phyloP scores from a whole-genome alignment of 2,888 invertebrate genomes.

The Caenorhabditis japonica region DNA sequence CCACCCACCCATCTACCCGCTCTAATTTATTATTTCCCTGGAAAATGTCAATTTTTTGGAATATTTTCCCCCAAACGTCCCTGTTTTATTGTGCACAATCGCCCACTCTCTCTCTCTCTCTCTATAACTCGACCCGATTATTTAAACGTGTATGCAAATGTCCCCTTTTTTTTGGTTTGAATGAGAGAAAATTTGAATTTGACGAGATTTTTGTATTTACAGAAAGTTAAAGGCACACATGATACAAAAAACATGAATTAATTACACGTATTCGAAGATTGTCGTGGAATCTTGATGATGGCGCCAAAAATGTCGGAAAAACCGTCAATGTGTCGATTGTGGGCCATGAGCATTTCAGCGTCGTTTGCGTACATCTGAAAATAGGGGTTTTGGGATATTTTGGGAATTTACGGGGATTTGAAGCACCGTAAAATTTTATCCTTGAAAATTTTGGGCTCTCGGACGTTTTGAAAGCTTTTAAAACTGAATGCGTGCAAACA shows the following conservation, averaged over 20 bases:
- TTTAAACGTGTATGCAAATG: constrained; percentile 20
- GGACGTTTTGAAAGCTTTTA: no score
- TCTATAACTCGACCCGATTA: not conserved
- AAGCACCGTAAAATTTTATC: no score
- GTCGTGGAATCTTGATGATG: constrained; percentile 13
- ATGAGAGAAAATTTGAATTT: not conserved
- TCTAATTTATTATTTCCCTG: not conserved
- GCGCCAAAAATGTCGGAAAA: constrained; percentile 35
- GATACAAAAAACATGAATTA: no score
- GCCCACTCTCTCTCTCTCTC: constrained; percentile 4
- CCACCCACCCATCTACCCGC: constrained; percentile 4
- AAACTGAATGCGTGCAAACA: no score
- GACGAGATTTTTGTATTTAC: no score
- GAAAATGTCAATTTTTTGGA: no score
- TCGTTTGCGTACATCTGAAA: constrained; percentile 47
- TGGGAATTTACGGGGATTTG: no score
- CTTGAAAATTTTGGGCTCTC: no score
- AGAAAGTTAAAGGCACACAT: no score
- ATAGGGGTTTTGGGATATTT: no score
- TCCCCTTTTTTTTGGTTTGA: not conserved
- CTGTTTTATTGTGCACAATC: constrained; percentile 39
- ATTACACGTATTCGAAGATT: constrained; percentile 29
- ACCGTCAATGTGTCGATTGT: constrained; percentile 14
- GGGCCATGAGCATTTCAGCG: constrained; percentile 22
- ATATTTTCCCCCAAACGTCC: constrained; percentile 5